Conservation (phyloP, 1,140 invertebrate genomes). For the Conopomorpha cramerella region DNA sequence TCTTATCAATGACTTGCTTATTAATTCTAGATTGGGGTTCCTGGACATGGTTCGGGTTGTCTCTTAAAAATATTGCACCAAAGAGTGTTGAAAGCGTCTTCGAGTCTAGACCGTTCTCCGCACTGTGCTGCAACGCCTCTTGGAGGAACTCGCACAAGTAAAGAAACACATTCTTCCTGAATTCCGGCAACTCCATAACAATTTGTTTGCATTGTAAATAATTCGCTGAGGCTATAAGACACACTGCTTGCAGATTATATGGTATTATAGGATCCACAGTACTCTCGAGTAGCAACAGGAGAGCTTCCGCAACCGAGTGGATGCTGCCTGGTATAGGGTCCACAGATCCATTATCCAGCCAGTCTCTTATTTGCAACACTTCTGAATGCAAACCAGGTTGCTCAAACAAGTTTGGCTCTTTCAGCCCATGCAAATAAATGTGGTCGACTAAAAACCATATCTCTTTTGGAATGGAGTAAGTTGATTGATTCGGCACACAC, state of each 20-base stretch:
- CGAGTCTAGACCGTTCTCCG: slow-evolving; percentile 80
- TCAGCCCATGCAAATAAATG: slow-evolving; percentile 83
- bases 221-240: slow-evolving; percentile 76
- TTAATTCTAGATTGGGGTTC: slow-evolving; percentile 61
- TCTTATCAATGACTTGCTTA: slow-evolving; percentile 73
- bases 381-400: slow-evolving; percentile 78
- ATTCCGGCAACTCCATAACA: slow-evolving; percentile 79
- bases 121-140: slow-evolving; percentile 80
- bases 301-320: slow-evolving; percentile 91
- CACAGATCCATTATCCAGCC: slow-evolving; percentile 76
- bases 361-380: slow-evolving; percentile 84
- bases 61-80: slow-evolving; percentile 79
- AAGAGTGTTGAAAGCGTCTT: slow-evolving; percentile 84
- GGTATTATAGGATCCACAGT: slow-evolving; percentile 91
- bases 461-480: slow-evolving; percentile 67
- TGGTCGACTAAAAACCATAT: slow-evolving; percentile 92
- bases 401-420: slow-evolving; percentile 83
- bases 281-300: slow-evolving; percentile 87
- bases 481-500: slow-evolving; percentile 38
- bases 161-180: slow-evolving; percentile 84
- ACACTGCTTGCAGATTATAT: slow-evolving; percentile 78
- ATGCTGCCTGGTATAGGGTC: slow-evolving; percentile 76
- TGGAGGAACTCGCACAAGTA: slow-evolving; percentile 90
- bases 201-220: slow-evolving; percentile 86
- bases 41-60: slow-evolving; percentile 66